These are phyloP conservation scores for Scleropages formosus DNA, from an alignment of 2,797 vertebrate species.

Conservation along the genomic window DNA sequence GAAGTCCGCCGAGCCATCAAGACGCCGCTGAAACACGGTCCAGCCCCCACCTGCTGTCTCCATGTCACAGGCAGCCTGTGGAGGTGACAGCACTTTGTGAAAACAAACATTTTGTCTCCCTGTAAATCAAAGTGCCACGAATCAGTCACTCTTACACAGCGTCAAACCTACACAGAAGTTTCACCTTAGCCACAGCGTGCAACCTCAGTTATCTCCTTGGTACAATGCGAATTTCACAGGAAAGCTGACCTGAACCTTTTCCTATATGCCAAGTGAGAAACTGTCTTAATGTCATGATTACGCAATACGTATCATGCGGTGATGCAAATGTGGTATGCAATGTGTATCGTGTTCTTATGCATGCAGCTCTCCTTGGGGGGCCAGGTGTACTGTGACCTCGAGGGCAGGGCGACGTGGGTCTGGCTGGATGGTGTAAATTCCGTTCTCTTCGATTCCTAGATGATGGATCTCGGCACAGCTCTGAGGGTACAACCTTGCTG, in stretches of 20 bases:
- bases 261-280: no score
- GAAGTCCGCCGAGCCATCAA: slow-evolving; percentile 72
- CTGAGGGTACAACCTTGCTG: slow-evolving; percentile 65
- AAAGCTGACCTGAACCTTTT: not conserved
- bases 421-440: slow-evolving; percentile 81
- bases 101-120: not conserved
- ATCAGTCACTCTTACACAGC: no score
- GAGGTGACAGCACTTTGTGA: not conserved
- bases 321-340: no score
- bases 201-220: not conserved
- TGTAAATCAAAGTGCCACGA: not conserved
- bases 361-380: slow-evolving; percentile 1
- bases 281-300: no score
- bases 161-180: not conserved
- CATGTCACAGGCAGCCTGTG: slow-evolving; percentile 79
- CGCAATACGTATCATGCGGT: not conserved
- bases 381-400: slow-evolving; percentile 60
- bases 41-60: slow-evolving; percentile 73
- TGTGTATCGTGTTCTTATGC: no score
- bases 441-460: slow-evolving; percentile 75
- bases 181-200: not conserved
- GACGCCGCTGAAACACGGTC: slow-evolving; percentile 74
- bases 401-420: slow-evolving; percentile 65
- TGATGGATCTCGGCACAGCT: slow-evolving; percentile 78
- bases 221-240: not conserved